Evolutionary conservation across 1,140 invertebrate species (phyloP), one percentile per base, ranked within the genome.

Genomic region (Frieseomelitta varia): DNA sequence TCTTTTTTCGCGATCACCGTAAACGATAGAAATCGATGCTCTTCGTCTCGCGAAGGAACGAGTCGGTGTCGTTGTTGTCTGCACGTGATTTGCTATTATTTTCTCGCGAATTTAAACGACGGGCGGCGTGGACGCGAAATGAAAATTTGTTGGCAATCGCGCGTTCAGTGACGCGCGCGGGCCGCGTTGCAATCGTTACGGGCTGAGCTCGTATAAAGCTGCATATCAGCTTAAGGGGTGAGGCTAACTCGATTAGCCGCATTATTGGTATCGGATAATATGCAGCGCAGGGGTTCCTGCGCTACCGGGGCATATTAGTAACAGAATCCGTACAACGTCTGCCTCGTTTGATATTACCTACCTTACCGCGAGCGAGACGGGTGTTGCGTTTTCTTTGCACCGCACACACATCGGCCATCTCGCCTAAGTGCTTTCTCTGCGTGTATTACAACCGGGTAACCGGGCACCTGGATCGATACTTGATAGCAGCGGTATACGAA

Each of bases 221-320:
- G 91, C 91, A 94, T 94, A 95, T 95, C 94, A 94, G 93, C 93
- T 94, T 93, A 93, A 93, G 90, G 93, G 91, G 86, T 87, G 77
- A 78, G 87, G 74, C 88, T 95, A 95, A 95, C 91, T 95, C 91
- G 92, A 95, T 95, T 95, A 95, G 92, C 92, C 93, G 94, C 93
- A 95, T 95, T 95, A 95, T 95, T 95, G 94, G 94, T 94, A 94
- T 95, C 94, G 94, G 94, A 94, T 95, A 95, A 95, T 95, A 94
- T 94, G 93, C 94, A 93, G 79, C 90, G 91, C 93, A 93, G 91
- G 93, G 93, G 93, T 93, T 94, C 93, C 87, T 91, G 84, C 86
- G 87, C 88, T 91, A 85, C 89, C 89, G 88, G 89, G 88, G 89
- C 90, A 93, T 94, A 94, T 94, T 95, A 94, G 91, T 94, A 94